Conservation (phyloP, 2,888 invertebrate genomes). For the Chydorus sphaericus region DNA sequence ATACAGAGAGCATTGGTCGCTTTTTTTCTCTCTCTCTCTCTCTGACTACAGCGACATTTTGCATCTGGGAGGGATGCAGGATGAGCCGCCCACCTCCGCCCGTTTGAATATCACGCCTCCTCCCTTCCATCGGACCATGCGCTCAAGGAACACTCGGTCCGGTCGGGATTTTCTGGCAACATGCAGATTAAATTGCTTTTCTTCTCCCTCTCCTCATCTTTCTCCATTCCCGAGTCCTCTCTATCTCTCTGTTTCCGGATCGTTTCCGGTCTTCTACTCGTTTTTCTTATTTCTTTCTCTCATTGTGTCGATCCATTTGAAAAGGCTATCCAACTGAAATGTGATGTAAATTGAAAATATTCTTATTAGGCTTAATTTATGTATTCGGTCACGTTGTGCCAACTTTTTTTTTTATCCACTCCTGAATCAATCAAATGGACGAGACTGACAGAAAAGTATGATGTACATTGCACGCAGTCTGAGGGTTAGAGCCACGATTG, state of each 20-base stretch:
- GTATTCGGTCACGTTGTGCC: not conserved
- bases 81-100: no score
- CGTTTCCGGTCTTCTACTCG: not conserved
- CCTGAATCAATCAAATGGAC: not conserved
- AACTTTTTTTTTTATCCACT: not conserved
- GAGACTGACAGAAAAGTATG: no score
- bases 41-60: not conserved
- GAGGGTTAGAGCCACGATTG: slow-evolving; percentile 5
- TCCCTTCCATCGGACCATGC: no score
- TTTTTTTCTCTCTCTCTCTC: not conserved
- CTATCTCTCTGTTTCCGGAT: not conserved
- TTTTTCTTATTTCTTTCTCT: not conserved
- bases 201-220: not conserved
- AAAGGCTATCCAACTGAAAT: not conserved
- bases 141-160: not conserved
- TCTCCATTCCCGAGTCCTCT: not conserved
- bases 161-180: not conserved
- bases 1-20: not conserved
- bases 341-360: not conserved
- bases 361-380: not conserved
- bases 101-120: no score
- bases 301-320: not conserved
- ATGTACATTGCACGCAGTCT: not conserved
- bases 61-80: not conserved
- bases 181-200: not conserved